phyloP scores from a whole-genome alignment of 2,113 vertebrate genomes.

The Callithrix jacchus region DNA sequence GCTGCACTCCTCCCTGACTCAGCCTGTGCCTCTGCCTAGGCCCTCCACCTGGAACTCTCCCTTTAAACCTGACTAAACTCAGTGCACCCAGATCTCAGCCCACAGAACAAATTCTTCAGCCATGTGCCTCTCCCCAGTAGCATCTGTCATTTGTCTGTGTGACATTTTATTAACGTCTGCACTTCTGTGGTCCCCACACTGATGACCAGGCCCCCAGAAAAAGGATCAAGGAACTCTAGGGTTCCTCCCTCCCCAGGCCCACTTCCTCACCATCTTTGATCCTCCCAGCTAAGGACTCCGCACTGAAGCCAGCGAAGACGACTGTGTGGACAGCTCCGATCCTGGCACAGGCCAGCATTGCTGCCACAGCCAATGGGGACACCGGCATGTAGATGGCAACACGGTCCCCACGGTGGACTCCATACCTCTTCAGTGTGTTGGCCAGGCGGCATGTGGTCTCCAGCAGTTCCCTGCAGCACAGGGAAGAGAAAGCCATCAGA shows the following conservation, averaged over 20 bases:
- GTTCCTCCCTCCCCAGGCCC: neutral
- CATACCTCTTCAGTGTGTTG: conserved; percentile 91
- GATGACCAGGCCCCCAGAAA: neutral
- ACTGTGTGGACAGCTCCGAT: conserved; percentile 93
- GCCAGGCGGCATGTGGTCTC: conserved; percentile 94
- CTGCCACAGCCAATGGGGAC: conserved; percentile 90
- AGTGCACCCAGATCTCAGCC: neutral
- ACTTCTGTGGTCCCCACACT: neutral
- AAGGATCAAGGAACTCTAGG: neutral
- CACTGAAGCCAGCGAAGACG: conserved; percentile 95
- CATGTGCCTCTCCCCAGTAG: neutral
- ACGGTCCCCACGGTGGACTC: conserved; percentile 89
- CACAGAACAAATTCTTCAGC: neutral
- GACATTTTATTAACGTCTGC: neutral
- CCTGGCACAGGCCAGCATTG: conserved; percentile 94
- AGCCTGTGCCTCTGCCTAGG: neutral
- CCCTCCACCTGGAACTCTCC: neutral
- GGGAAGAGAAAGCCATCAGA: neutral
- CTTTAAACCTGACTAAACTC: neutral
- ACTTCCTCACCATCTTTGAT: conserved; percentile 90
- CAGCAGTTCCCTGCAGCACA: conserved; percentile 88
- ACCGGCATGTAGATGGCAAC: conserved; percentile 94
- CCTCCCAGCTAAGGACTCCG: conserved; percentile 90
- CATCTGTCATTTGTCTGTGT: neutral
- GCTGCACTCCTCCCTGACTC: too few relatives aligned